A percentile compares a stretch with the other conserved stretches of the same genome.
These are phyloP conservation scores for Papilio machaon DNA, from an alignment of 1,140 invertebrate genomes.

Conservation along the genomic window DNA sequence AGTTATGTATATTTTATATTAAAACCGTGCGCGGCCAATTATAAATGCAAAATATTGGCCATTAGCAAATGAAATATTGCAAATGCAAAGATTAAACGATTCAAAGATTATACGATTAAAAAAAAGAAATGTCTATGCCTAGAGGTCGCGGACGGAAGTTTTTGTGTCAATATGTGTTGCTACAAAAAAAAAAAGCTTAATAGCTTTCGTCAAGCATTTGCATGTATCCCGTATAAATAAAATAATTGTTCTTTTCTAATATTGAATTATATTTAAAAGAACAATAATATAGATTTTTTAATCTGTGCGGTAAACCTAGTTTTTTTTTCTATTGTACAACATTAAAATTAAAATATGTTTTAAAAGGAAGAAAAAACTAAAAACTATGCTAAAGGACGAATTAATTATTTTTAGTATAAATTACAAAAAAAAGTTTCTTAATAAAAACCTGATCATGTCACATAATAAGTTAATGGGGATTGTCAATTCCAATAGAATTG, in stretches of 20 bases:
- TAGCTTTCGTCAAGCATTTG: slow-evolving; percentile 60
- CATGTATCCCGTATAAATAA: slow-evolving; percentile 65
- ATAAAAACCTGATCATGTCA: too few species aligned
- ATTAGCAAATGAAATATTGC: background rate
- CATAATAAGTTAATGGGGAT: too few species aligned
- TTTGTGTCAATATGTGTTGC: slow-evolving; percentile 51
- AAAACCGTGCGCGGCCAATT: slow-evolving; percentile 30
- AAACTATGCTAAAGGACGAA: too few species aligned
- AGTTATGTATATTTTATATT: slow-evolving; percentile 12
- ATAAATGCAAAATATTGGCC: slow-evolving; percentile 14
- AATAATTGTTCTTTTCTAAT: slow-evolving; percentile 53
- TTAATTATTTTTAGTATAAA: too few species aligned
- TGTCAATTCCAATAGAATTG: too few species aligned
- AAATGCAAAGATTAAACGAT: background rate
- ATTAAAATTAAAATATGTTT: background rate
- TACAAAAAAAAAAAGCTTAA: slow-evolving; percentile 62
- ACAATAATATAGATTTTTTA: slow-evolving; percentile 38
- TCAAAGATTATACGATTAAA: background rate
- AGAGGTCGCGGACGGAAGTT: slow-evolving; percentile 42
- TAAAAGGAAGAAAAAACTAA: too few species aligned
- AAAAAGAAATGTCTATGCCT: slow-evolving; percentile 44
- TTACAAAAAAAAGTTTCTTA: too few species aligned
- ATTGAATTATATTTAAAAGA: background rate
- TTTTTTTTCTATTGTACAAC: background rate
- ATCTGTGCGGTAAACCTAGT: slow-evolving; percentile 25